A percentile compares a stretch with the other conserved stretches of the same genome.
phyloP scores from a whole-genome alignment of 2,113 vertebrate genomes.

The Hirundichthys speculiger region DNA sequence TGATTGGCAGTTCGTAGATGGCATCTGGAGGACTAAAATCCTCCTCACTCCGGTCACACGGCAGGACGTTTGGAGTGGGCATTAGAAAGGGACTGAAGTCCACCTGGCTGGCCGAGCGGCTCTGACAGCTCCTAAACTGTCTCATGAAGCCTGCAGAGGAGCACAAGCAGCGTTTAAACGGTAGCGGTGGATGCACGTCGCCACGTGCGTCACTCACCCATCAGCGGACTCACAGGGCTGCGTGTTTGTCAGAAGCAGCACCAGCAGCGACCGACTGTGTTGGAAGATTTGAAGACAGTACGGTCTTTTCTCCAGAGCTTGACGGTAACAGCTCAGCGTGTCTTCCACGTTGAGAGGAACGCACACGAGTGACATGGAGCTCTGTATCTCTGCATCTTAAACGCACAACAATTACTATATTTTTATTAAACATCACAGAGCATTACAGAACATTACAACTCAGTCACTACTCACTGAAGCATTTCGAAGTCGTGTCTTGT shows the following conservation, averaged over 20 bases:
- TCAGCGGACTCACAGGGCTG: constrained; percentile 82
- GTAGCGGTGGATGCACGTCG: neutral
- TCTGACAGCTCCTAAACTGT: constrained; percentile 30
- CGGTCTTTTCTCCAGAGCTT: constrained; percentile 81
- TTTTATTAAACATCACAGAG: neutral
- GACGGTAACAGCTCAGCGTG: constrained; percentile 85
- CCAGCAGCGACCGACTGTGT: constrained; percentile 88
- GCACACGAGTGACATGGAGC: constrained; percentile 76
- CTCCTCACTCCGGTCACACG: constrained; percentile 82
- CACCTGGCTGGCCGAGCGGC: constrained; percentile 64
- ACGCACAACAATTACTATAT: constrained; percentile 34
- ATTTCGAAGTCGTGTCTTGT: too few species aligned
- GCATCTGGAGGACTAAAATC: constrained; percentile 76
- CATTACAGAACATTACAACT: neutral
- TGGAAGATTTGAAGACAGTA: constrained; percentile 82
- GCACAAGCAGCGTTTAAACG: neutral
- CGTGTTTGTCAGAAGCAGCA: constrained; percentile 84
- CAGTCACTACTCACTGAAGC: neutral
- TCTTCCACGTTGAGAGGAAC: constrained; percentile 90
- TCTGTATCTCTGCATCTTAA: constrained; percentile 69
- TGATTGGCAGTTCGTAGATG: constrained; percentile 83
- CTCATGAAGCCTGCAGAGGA: constrained; percentile 32
- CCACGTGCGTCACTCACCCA: constrained; percentile 1
- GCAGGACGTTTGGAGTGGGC: constrained; percentile 66
- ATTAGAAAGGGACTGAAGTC: constrained; percentile 74